A percentile compares a stretch with the other conserved stretches of the same genome.
Evolutionary conservation across 2,797 vertebrate genomes (phyloP).

Genomic region (Glossophaga mutica): DNA sequence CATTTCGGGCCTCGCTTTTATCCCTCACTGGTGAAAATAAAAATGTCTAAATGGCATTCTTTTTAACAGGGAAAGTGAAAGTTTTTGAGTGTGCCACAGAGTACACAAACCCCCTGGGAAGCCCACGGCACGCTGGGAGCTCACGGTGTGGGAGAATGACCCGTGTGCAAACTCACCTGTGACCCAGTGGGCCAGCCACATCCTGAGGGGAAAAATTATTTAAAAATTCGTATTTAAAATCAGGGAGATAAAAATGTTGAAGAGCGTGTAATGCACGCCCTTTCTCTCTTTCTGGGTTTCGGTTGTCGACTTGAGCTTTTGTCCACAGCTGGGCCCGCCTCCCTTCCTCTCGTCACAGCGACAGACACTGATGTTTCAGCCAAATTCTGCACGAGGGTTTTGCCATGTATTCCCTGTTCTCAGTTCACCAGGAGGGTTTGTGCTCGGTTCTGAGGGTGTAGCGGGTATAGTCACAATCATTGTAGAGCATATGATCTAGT

Average conservation of each 20-base stretch:
- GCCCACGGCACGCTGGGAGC: rapidly evolving
- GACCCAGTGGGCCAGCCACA: neutral
- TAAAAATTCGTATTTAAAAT: neutral
- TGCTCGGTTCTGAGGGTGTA: neutral
- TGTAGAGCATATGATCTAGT: neutral
- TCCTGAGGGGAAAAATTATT: neutral
- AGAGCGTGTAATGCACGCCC: neutral
- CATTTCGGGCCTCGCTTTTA: slow-evolving; percentile 41
- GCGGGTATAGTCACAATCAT: neutral
- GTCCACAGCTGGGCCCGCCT: neutral
- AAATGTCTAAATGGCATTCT: slow-evolving; percentile 41
- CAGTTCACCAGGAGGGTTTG: neutral
- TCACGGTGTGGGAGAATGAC: rapidly evolving
- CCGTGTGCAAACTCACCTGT: rapidly evolving
- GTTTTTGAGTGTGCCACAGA: neutral
- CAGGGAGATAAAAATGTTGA: neutral
- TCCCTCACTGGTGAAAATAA: slow-evolving; percentile 33
- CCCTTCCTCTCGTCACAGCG: neutral
- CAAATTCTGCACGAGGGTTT: neutral
- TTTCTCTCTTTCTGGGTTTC: neutral
- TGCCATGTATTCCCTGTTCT: neutral
- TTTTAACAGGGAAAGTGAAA: neutral
- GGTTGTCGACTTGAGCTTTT: neutral
- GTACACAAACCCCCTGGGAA: neutral
- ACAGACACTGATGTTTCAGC: neutral